Base-by-base conservation (phyloP, 2,888 invertebrate species). In the Thereva unica region DNA sequence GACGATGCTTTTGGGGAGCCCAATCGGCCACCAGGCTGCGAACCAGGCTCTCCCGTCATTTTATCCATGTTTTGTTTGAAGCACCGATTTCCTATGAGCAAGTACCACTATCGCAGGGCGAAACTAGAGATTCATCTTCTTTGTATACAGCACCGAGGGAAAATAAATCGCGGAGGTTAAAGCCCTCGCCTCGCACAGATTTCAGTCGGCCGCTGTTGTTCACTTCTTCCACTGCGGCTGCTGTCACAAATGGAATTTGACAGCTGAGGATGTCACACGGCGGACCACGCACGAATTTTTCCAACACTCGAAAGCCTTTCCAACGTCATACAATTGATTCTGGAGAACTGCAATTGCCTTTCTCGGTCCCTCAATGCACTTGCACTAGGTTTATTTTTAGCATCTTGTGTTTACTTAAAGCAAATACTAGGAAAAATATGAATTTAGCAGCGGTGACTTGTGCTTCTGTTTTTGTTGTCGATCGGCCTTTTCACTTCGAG, bases 191-290 rank as follows among this genome's bases (percentile, higher is more conserved):
- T 9, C n/a, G 54, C 23, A 23, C 23, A 23, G 23, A 23, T 23
- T 23, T 38, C 55, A 23, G 23, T 5, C 4, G 12, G 10, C 35
- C 44, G 56, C 44, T 56, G 42, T 56, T 56, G 9, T 35, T 44
- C n/a, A 34, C 8, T 23, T 34, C 44, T 8, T 8, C 23, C n/a
- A 34, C 8, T 23, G n/a, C 44, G 8, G 9, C 23, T n/a, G 44
- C 56, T 56, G 56, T 56, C 56, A 56, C 23, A 56, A 55, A 42
- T n/a, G 5, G 44, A 41, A 56, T 54, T n/a, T 56, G 56, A 56
- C 56, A 56, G 56, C n/a, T 56, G 6, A 56, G 44, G 37, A 45
- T 56, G 34, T 5, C 37, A 35, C 56, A 44, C 23, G 2, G 23
- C 23, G 23, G 23, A 23, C 23, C 23, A 23, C 23, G 23, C 23